Evolutionary conservation across 37 sponge, comb jelly and placozoan species (phyloP), one percentile per base, ranked within the genome.

Genomic region (Spongilla lacustris): DNA sequence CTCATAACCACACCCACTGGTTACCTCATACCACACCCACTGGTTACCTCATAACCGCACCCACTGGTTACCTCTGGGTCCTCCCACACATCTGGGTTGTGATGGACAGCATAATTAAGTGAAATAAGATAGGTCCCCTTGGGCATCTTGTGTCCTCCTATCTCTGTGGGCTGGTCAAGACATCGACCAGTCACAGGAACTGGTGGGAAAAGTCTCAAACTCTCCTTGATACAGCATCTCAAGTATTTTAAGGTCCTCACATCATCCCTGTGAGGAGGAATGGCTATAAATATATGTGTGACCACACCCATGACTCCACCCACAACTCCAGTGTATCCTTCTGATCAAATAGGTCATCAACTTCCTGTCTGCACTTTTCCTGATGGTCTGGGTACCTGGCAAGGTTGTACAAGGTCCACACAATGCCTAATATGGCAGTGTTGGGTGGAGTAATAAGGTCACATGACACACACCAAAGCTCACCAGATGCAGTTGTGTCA

Each of bases 371-470:
- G 78, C 93, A 93, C 80, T 86, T 90, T 46, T 75, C 85, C 78
- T 93, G 96, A 79, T 96, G 91, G 68, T 96, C 96, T 50, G 96
- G 96, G 75, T 91, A 66, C 50, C 12, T 78, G 68, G 94, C 93
- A 21, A 96, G 86, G 81, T 92, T 90, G 81, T 97, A 94, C 79
- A 97, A 93, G 0, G 93, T 86, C 97, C 97, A 97, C 26, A 73
- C 58, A 14, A 96, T 88, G 0, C 92, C 95, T 82, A 28, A 24
- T 36, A 24, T 29, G 38, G 72, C 26, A 49, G 8, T 74, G n/a
- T n/a, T n/a, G 29, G 33, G 36, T 74, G 75, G 32, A 30, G 75
- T 72, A 72, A 17, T 17, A 58, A 19, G 4, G 58, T 58, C 58
- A 58, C 58, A 58, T 58, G 58, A 58, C 58, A 58, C 11, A 26